These are phyloP conservation scores for Eupithecia subumbrata DNA, from an alignment of 2,888 invertebrate species.

Conservation along the genomic window DNA sequence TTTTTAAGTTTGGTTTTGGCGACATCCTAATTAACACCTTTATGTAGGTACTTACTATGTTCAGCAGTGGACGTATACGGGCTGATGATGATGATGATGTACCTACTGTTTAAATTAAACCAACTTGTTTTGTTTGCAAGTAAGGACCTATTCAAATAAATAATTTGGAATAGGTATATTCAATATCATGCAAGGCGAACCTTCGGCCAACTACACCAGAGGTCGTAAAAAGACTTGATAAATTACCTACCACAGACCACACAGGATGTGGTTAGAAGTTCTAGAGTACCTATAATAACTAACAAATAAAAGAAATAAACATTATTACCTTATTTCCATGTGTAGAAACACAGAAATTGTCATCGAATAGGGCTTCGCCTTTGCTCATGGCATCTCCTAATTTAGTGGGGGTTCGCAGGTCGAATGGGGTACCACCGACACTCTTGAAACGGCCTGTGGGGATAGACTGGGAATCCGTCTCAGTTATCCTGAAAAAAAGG, in stretches of 20 bases:
- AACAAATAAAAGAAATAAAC: neutral
- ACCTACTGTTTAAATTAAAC: too few species aligned
- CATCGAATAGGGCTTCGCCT: constrained; percentile 89
- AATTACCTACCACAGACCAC: neutral
- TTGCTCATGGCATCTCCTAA: constrained; percentile 87
- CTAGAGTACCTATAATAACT: neutral
- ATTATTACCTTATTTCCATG: constrained; percentile 62
- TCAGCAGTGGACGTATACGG: too few species aligned
- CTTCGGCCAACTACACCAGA: neutral
- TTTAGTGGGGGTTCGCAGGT: constrained; percentile 86
- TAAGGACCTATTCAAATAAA: too few species aligned
- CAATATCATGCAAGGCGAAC: neutral
- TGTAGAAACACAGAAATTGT: constrained; percentile 90
- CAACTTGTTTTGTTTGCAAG: too few species aligned
- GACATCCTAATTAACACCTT: too few species aligned
- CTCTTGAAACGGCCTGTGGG: constrained; percentile 67
- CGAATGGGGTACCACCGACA: constrained; percentile 89
- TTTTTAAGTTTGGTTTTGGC: too few species aligned
- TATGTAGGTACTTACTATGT: too few species aligned
- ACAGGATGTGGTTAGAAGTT: neutral
- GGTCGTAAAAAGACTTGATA: neutral
- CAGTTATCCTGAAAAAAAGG: constrained; percentile 63
- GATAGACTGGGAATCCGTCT: constrained; percentile 66
- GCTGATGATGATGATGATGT: too few species aligned
- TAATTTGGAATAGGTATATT: too few species aligned